phyloP scores from a whole-genome alignment of 2,113 vertebrate species.

The Pollachius pollachius region DNA sequence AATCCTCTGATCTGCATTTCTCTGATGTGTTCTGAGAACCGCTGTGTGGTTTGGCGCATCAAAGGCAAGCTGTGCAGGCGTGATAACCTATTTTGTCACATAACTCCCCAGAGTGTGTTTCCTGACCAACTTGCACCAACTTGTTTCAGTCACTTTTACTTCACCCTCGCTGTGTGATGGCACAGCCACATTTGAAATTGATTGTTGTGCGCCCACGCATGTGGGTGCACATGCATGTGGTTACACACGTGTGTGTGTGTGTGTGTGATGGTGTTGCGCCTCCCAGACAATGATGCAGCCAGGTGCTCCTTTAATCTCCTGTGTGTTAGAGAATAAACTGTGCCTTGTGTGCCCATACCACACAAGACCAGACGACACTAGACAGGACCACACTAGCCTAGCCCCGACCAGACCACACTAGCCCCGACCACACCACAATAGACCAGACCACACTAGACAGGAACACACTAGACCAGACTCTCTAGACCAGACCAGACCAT shows the following conservation, averaged over 20 bases:
- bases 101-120: not conserved
- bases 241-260: conserved; percentile 13
- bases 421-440: not conserved
- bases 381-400: too few relatives aligned
- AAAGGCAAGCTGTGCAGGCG: conserved; percentile 15
- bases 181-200: too few relatives aligned
- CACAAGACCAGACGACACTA: not conserved
- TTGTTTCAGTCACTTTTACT: too few relatives aligned
- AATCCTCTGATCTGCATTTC: conserved; percentile 13
- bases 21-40: conserved; percentile 33
- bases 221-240: conserved; percentile 17
- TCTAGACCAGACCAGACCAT: not conserved
- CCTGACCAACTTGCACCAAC: too few relatives aligned
- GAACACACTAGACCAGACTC: not conserved
- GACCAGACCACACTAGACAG: too few relatives aligned
- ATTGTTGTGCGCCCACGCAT: not conserved
- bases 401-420: too few relatives aligned
- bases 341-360: conserved; percentile 38
- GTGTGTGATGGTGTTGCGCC: conserved; percentile 19
- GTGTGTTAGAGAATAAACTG: conserved; percentile 56
- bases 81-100: conserved; percentile 18
- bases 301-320: conserved; percentile 47
- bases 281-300: conserved; percentile 29
- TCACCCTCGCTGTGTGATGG: too few relatives aligned
- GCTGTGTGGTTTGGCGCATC: conserved; percentile 16